Evolutionary conservation across 35 echinoderm and acorn worm species (phyloP), one percentile per base, ranked within the genome.

Genomic region (Chiridota heheva): DNA sequence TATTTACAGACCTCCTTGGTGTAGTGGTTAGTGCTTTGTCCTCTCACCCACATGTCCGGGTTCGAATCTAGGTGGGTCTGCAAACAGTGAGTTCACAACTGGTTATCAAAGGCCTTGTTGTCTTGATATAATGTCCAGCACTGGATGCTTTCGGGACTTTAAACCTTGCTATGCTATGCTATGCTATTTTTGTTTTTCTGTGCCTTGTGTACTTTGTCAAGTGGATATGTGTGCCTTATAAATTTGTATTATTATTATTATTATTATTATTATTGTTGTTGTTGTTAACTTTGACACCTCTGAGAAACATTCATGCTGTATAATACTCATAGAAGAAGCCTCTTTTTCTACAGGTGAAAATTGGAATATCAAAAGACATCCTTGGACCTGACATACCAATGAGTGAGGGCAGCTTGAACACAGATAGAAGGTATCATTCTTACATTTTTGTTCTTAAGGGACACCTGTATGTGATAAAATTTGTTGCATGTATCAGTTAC

Each of bases 331-430:
- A 4, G 18, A 7, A 27, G 3, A 58, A 27, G 18, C 28, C 18
- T n/a, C 18, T 18, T 70, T 58, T 46, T 51, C 56, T 46, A 5
- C 44, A 92, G 90, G 84, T 92, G 30, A 56, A 84, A 36, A 68
- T 92, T 44, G 90, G 90, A 20, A 92, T 92, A 17, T 92, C 90
- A 30, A 86, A 82, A 77, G 84, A 92, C 56, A 92, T 92, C 29
- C 60, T 87, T 58, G 90, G 90, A 45, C 68, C 60, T 56, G 90
- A 92, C 33, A 92, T 92, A n/a, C 60, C n/a, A 44, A 58, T 85
- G 63, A 57, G 65, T 35, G 73, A 76, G 36, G 80, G 37, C 13
- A 49, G 63, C 10, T 77, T 72, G 3, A 43, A 63, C 10, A 74
- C 44, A 67, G 41, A 80, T 57, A 63, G 41, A 34, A 80, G 88